Percentiles rank a stretch among this genome's conserved stretches.
Conservation (phyloP, 2,888 invertebrate genomes). For the Galerucella nymphaeae region DNA sequence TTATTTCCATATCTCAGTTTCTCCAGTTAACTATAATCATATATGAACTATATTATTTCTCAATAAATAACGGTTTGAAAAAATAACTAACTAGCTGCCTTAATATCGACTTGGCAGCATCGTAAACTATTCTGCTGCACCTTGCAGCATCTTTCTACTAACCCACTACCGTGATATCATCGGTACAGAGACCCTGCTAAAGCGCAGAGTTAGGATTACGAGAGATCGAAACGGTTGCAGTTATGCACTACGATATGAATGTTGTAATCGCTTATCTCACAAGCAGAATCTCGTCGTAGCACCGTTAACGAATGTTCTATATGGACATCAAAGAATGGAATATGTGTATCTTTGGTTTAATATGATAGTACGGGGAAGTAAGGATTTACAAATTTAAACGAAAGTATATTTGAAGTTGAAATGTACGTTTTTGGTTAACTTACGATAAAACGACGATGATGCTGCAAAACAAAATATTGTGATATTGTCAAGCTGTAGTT, state of each 20-base stretch:
- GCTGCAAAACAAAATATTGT: too few relatives aligned
- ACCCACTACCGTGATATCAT: conserved; percentile 31
- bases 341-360: not conserved
- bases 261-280: conserved; percentile 17
- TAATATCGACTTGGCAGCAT: conserved; percentile 20
- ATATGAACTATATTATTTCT: too few relatives aligned
- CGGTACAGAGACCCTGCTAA: conserved; percentile 3
- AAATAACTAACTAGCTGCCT: not conserved
- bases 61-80: too few relatives aligned
- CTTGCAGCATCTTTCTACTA: conserved; percentile 33
- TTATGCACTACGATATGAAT: conserved; percentile 2
- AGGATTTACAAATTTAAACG: too few relatives aligned
- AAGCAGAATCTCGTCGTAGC: not conserved
- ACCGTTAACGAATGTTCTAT: not conserved
- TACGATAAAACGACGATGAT: too few relatives aligned
- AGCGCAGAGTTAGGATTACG: not conserved
- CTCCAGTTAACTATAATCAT: too few relatives aligned
- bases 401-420: too few relatives aligned
- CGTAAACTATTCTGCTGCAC: conserved; percentile 26
- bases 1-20: too few relatives aligned
- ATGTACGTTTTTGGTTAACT: too few relatives aligned
- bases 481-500: too few relatives aligned
- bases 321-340: not conserved
- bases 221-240: conserved; percentile 18
- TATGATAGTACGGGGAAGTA: too few relatives aligned